Evolutionary conservation across 2,113 vertebrate genomes (phyloP).

Genomic region (Platysteira castanea): DNA sequence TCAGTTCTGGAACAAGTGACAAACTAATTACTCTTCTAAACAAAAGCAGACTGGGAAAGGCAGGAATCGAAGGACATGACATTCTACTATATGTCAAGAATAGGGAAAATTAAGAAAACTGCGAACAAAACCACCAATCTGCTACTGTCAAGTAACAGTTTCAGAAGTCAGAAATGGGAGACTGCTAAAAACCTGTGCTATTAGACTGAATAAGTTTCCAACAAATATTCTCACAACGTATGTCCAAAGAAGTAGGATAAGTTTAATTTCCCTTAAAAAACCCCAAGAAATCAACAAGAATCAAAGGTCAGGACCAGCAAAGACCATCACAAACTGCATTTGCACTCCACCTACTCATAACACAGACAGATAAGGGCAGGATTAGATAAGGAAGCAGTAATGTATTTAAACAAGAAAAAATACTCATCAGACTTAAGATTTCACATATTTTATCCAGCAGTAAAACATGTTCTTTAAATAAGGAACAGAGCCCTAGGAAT

Average conservation of each 20-base stretch:
- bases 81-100: neutral
- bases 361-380: neutral
- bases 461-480: neutral
- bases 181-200: neutral
- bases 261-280: neutral
- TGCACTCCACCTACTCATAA: neutral
- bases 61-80: neutral
- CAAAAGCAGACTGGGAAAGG: neutral
- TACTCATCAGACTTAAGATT: neutral
- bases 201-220: neutral
- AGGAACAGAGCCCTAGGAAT: neutral
- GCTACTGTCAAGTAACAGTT: neutral
- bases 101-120: neutral
- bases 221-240: neutral
- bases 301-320: neutral
- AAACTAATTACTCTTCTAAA: neutral
- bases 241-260: neutral
- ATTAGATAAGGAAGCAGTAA: neutral
- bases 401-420: neutral
- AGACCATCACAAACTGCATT: neutral
- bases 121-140: neutral
- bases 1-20: neutral
- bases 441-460: neutral
- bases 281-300: neutral
- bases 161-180: neutral